Base-by-base conservation (phyloP, 2,888 invertebrate genomes). In the Erebia epiphron region DNA sequence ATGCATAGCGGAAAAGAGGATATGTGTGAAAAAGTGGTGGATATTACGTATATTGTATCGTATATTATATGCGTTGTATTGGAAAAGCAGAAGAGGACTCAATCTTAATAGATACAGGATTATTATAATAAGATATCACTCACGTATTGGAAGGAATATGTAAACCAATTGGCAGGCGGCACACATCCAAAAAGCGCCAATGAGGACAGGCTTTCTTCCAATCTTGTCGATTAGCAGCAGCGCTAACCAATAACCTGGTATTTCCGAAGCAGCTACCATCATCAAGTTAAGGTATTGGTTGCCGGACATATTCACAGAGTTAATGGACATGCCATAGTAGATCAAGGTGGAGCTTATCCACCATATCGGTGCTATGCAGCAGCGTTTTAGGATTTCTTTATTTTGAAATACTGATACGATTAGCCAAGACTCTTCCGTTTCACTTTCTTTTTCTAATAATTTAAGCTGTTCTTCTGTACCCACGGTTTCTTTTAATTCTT, bases 271-370 rank as follows among this genome's bases (percentile, higher is more conserved):
- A 1, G 93, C 87, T 0, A 94, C 94, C 58, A 94, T 80, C 10
- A 96, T 95, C 79, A 76, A 97, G 82, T 96, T 96, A 9, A 95
- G 79, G 81, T 96, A 96, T 78, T 95, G 95, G 81, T 96, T 94
- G 5, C 96, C 96, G 26, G 95, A 94, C 64, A 97, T 86, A 1
- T 95, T 91, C 0, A 96, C 95, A 0, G 96, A 95, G 83, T 96
- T 96, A 58, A 97, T 87, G 1, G 95, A 95, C 54, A 97, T 85
- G 0, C 97, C 96, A 78, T 96, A 96, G 83, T 96, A 97, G 11
- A 96, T 94, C 71, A 96, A 94, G 0, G 95, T 95, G 74, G 95
- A 95, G 0, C 96, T 95, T 35, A 96, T 94, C 96, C 96, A 96
- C 85, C 96, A 96, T 74, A 96, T 90, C 18, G 95, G 95, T 66